Evolutionary conservation across 2,888 invertebrate genomes (phyloP).

Genomic region (Drosophila kanekoi): DNA sequence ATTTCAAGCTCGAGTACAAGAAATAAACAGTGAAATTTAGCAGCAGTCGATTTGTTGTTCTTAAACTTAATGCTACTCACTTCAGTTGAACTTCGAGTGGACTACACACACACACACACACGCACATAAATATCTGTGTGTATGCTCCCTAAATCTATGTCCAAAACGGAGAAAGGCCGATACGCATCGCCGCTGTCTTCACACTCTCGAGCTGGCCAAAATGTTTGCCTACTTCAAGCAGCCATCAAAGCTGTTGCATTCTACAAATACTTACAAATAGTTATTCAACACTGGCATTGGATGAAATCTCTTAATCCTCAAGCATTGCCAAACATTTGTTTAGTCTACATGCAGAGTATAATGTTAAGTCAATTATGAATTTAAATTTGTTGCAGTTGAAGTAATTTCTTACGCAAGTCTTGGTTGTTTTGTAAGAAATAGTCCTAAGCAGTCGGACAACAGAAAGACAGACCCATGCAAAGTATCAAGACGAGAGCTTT

Average conservation of each 20-base stretch:
- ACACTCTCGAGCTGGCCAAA: slow-evolving; percentile 43
- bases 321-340: slow-evolving; percentile 16
- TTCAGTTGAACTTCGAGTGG: slow-evolving; percentile 52
- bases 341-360: not conserved
- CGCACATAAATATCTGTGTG: not conserved
- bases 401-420: not conserved
- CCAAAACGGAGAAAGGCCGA: slow-evolving; percentile 63
- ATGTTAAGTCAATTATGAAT: no score
- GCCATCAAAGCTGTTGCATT: slow-evolving; percentile 63
- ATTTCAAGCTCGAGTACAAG: slow-evolving; percentile 73
- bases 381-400: no score
- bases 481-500: no score
- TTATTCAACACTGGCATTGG: not conserved
- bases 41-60: slow-evolving; percentile 71
- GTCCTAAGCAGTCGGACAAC: no score
- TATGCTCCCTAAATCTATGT: slow-evolving; percentile 14
- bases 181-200: slow-evolving; percentile 41
- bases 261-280: slow-evolving; percentile 49
- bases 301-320: slow-evolving; percentile 4
- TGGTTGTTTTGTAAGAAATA: no score
- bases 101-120: slow-evolving; percentile 17
- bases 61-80: slow-evolving; percentile 68
- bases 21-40: slow-evolving; percentile 79
- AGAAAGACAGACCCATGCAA: no score
- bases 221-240: slow-evolving; percentile 61